A percentile compares a stretch with the other conserved stretches of the same genome.
phyloP scores from a whole-genome alignment of 2,888 invertebrate species.

The Dexiosoma caninum region DNA sequence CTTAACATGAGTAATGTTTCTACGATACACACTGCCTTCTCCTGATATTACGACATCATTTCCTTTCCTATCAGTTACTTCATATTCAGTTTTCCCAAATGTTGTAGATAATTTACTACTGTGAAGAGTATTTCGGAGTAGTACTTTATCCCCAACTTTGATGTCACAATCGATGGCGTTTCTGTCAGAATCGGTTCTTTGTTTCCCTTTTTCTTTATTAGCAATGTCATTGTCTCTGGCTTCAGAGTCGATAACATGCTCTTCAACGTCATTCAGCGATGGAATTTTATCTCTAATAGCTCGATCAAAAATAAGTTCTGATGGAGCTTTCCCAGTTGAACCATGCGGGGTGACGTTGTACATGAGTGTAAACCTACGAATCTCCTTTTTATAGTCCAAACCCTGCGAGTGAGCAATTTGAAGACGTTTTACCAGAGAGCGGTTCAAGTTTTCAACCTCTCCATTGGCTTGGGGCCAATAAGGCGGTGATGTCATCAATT shows the following conservation, averaged over 20 bases:
- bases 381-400: neutral
- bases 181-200: neutral
- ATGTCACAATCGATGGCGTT: neutral
- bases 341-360: neutral
- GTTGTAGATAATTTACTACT: too few species aligned
- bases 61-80: neutral
- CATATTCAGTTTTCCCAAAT: neutral
- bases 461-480: neutral
- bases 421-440: neutral
- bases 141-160: neutral
- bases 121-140: neutral
- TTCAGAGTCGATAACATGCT: neutral
- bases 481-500: neutral
- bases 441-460: neutral
- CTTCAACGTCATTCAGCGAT: neutral
- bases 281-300: neutral
- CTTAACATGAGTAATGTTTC: neutral
- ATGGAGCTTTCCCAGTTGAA: too few species aligned
- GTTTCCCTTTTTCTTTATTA: neutral
- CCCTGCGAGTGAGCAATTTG: neutral
- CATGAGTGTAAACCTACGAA: neutral
- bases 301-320: neutral
- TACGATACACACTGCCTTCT: too few species aligned
- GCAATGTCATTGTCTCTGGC: neutral
- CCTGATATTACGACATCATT: neutral